Percentiles rank a stretch among this genome's conserved stretches.
phyloP scores from a whole-genome alignment of 2,888 invertebrate species.

The Caenorhabditis sp. region DNA sequence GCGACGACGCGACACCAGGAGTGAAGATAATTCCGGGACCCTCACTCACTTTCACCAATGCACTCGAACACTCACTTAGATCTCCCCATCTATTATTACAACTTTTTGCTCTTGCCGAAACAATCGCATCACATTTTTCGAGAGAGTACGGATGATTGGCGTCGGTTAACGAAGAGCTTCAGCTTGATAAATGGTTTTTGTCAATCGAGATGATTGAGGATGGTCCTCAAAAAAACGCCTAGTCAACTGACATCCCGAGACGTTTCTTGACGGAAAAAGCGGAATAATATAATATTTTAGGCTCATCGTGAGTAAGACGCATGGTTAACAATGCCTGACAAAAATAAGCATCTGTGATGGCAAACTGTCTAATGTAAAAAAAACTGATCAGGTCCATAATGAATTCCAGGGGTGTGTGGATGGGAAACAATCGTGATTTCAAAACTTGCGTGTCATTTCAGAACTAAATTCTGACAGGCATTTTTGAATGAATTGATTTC shows the following conservation, averaged over 20 bases:
- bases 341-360: too few species aligned
- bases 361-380: too few species aligned
- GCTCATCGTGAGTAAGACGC: too few species aligned
- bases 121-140: constrained; percentile 49
- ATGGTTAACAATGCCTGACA: too few species aligned
- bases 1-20: constrained; percentile 6
- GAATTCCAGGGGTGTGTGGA: too few species aligned
- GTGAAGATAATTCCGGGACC: constrained; percentile 35
- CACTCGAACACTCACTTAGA: constrained; percentile 57
- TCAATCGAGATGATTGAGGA: constrained; percentile 9
- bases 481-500: too few species aligned
- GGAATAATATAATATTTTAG: too few species aligned
- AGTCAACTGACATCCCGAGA: neutral
- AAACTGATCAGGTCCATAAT: too few species aligned
- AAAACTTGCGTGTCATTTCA: too few species aligned
- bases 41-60: constrained; percentile 39
- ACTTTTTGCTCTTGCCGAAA: constrained; percentile 44
- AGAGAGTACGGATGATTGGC: constrained; percentile 29
- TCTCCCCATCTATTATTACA: constrained; percentile 52
- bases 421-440: too few species aligned
- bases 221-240: constrained; percentile 13
- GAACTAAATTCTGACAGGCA: too few species aligned
- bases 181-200: constrained; percentile 50
- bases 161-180: constrained; percentile 37
- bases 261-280: neutral